phyloP scores from a whole-genome alignment of 53 echinoderm and acorn worm genomes.

The Crossaster papposus region DNA sequence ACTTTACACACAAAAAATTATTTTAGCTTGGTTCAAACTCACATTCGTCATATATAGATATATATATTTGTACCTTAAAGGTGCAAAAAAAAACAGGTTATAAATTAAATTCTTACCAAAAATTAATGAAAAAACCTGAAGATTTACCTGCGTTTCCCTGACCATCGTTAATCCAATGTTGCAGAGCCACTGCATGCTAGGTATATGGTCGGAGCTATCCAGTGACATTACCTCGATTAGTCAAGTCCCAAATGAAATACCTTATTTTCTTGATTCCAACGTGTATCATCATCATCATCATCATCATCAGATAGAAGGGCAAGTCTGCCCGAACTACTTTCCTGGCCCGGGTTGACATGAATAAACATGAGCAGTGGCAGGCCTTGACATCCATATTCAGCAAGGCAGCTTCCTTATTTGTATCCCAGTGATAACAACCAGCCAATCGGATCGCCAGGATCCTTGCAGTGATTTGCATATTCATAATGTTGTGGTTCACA shows the following conservation, averaged over 20 bases:
- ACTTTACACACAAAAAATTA: background rate
- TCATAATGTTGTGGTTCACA: conserved; percentile 52
- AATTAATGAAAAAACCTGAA: background rate
- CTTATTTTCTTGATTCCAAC: conserved; percentile 52
- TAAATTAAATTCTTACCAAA: background rate
- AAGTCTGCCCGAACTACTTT: conserved; percentile 76
- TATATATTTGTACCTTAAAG: background rate
- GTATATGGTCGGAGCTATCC: conserved; percentile 38
- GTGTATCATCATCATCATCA: conserved; percentile 44
- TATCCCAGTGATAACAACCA: background rate
- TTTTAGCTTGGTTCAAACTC: background rate
- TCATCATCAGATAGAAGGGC: background rate
- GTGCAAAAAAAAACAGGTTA: background rate
- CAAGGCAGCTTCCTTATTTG: conserved; percentile 64
- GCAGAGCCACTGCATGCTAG: conserved; percentile 62
- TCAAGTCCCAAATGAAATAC: conserved; percentile 60
- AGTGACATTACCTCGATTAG: conserved; percentile 58
- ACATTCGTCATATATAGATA: background rate
- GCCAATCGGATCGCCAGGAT: conserved; percentile 23
- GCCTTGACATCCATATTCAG: conserved; percentile 61
- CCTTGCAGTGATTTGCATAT: conserved; percentile 5
- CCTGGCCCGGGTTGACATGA: conserved; percentile 53
- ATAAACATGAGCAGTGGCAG: conserved; percentile 60
- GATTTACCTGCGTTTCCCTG: conserved; percentile 59
- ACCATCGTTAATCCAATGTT: conserved; percentile 55